A percentile compares a stretch with the other conserved stretches of the same genome.
phyloP scores from a whole-genome alignment of 2,888 invertebrate genomes.

The Hypolimnas misippus region DNA sequence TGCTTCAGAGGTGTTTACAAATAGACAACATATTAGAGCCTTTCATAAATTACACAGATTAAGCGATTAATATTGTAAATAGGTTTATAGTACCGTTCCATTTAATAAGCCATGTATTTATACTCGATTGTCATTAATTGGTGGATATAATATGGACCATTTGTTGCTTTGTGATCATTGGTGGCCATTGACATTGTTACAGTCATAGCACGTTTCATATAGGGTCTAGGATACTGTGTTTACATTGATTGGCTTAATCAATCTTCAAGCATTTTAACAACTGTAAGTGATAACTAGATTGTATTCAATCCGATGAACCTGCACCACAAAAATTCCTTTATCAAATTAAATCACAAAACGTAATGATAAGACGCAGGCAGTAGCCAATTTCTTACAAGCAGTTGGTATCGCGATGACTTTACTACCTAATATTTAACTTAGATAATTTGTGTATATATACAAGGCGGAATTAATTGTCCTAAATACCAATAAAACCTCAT shows the following conservation, averaged over 20 bases:
- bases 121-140: not conserved
- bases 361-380: too few species aligned
- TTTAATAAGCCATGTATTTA: not conserved
- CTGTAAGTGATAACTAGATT: too few species aligned
- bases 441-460: not conserved
- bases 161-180: not conserved
- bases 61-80: slow-evolving; percentile 6
- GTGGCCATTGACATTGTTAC: not conserved
- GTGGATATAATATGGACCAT: not conserved
- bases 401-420: not conserved
- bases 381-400: not conserved
- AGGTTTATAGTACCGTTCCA: not conserved
- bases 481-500: slow-evolving; percentile 9
- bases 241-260: too few species aligned
- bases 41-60: slow-evolving; percentile 27
- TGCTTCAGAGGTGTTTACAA: slow-evolving; percentile 35
- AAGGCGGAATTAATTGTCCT: slow-evolving; percentile 5
- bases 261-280: too few species aligned
- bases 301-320: too few species aligned
- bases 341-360: too few species aligned
- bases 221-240: not conserved
- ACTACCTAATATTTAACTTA: not conserved
- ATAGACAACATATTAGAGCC: slow-evolving; percentile 20
- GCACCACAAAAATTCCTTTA: too few species aligned
- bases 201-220: not conserved